Evolutionary conservation across 2,113 vertebrate genomes (phyloP), one percentile per base, ranked within the genome.

Genomic region (Salvelinus namaycush): DNA sequence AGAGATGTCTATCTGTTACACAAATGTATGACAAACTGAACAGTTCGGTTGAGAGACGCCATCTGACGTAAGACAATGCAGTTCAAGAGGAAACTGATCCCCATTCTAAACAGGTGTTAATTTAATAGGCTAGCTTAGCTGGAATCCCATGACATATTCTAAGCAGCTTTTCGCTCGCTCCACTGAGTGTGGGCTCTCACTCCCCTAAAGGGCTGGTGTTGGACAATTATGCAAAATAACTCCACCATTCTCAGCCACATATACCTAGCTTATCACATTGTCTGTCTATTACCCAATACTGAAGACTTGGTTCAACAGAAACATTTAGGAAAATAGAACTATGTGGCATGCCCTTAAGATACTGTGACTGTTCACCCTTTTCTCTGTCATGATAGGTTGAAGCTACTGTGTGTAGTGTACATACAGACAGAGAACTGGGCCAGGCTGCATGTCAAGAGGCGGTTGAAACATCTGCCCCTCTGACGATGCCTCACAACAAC

Each of bases 391-490:
- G 16, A 54, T 5, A 54, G 49, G 49, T 18, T 54, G 16, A 54
- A 16, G 14, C 49, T 54, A 54, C 13, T 64, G 60, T 87, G 68
- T 7, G 22, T 18, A 44, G 39, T 44, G 9, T 44, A 44, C 39
- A 44, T 44, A 11, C 39, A 44, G 39, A 11, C 39, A 11, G 39
- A 44, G 2, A 11, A 11, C 1, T 54, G 9, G 54, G 69, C 6
- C 60, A 78, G 79, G 79, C 76, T 62, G 78, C 70, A 60, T 84
- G 81, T 67, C 76, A 76, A 9, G 24, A 75, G 71, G 81, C 74
- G 69, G 80, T 34, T 70, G 60, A 68, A 83, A 84, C 84, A 83
- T 80, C 81, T 83, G 80, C 75, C 80, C 48, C 1, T 48, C 39
- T 67, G 76, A 80, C 78, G 77, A 83, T 31, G 69, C 39, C 13